Evolutionary conservation across 1,140 invertebrate genomes (phyloP).

Genomic region (Solenopsis fugax): DNA sequence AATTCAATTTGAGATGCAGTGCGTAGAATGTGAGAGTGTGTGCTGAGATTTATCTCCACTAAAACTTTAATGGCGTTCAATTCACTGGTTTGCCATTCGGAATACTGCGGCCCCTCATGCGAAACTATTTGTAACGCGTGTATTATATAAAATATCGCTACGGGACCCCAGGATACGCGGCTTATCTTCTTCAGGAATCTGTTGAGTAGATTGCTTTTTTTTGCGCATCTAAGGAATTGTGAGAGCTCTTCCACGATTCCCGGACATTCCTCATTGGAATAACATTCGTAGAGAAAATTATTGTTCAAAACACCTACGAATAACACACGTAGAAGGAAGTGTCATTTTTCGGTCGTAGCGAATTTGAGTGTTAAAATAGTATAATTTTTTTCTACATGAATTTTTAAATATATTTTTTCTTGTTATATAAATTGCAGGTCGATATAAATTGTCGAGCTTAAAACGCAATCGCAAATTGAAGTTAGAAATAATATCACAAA

Average conservation of each 20-base stretch:
- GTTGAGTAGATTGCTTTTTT: conserved; percentile 57
- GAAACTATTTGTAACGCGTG: conserved; percentile 66
- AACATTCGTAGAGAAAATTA: conserved; percentile 78
- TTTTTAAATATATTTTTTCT: no score
- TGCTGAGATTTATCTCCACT: conserved; percentile 74
- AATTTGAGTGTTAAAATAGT: no score
- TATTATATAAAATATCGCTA: conserved; percentile 82
- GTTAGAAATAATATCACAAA: no score
- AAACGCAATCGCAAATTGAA: no score
- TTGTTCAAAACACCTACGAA: conserved; percentile 78
- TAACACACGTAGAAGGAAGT: conserved; percentile 43
- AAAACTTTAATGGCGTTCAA: conserved; percentile 70
- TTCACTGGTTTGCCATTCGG: conserved; percentile 63
- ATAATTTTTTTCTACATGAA: no score
- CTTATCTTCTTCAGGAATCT: conserved; percentile 70
- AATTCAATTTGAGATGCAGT: conserved; percentile 74
- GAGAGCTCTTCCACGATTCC: conserved; percentile 73
- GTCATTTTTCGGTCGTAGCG: no score
- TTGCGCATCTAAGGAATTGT: conserved; percentile 66
- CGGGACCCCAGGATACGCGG: conserved; percentile 79
- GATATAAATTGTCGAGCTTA: no score
- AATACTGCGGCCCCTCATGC: conserved; percentile 15
- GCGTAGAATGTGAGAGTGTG: conserved; percentile 72
- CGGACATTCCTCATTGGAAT: conserved; percentile 61
- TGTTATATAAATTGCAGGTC: no score